Evolutionary conservation across 2,797 vertebrate species (phyloP), one percentile per base, ranked within the genome.

Genomic region (Lacerta bilineata): DNA sequence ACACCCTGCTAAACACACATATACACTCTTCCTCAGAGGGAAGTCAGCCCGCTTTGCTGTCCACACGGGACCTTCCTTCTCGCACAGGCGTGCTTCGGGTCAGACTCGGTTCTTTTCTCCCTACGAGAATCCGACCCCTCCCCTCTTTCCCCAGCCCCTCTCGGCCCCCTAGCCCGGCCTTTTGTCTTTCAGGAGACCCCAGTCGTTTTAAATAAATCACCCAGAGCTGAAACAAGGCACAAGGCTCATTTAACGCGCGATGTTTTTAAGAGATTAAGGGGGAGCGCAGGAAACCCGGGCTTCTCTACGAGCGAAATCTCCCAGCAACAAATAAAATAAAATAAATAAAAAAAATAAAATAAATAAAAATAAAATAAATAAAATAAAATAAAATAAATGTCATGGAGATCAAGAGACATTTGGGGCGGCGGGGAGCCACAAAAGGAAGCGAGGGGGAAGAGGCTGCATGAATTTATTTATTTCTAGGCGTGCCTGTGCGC

Each of bases 181-280:
- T 29, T 8, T 29, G 50, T 29, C 33, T 59, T 5, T 10, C 29
- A 17, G 59, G 27, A 81, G 39, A 27, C 13, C 46, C 93, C 50
- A 96, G 95, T 95, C 96, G 95, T 94, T 64, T 97, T 96, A 97
- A 96, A 97, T 96, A 97, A 97, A 96, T 96, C 96, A 96, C 97
- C 96, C 97, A 96, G 96, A 97, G 95, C 95, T 96, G 96, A 98
- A 97, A 97, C 97, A 96, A 96, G 96, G 96, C 96, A 95, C 95
- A 10, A 55, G 50, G 95, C 96, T 97, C 96, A 96, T 95, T 97
- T 97, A 96, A 96, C 96, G 96, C 92, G 95, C 96, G 96, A 97
- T 95, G 96, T 97, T 97, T 96, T 98, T 97, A 97, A 96, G 94
- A 97, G 97, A 97, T 97, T 96, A 97, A 94, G 1, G 80, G 97